phyloP scores from a whole-genome alignment of 2,888 invertebrate species.

The Ischnura elegans region DNA sequence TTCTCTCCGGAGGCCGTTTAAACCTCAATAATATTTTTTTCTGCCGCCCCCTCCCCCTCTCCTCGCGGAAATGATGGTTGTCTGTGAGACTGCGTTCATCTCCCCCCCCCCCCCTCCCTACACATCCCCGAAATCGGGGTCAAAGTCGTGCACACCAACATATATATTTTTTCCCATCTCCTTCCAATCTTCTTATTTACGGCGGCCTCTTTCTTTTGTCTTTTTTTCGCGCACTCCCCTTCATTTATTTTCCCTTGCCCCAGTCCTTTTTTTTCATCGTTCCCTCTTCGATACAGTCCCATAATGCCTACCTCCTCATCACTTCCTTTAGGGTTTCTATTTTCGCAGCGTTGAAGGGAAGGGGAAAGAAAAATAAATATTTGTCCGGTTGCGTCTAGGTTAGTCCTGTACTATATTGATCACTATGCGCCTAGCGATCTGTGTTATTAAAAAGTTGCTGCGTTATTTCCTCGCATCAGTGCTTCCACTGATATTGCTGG shows the following conservation, averaged over 20 bases:
- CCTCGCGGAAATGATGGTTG: not conserved
- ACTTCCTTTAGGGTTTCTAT: too few relatives aligned
- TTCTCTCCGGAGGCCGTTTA: not conserved
- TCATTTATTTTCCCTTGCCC: too few relatives aligned
- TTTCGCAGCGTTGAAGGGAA: too few relatives aligned
- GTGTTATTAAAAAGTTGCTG: too few relatives aligned
- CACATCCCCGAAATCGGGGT: conserved; percentile 23
- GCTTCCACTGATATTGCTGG: too few relatives aligned
- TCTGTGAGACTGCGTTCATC: not conserved
- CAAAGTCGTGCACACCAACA: conserved; percentile 35
- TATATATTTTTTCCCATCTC: too few relatives aligned
- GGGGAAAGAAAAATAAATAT: too few relatives aligned
- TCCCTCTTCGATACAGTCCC: not conserved
- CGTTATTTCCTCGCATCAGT: too few relatives aligned
- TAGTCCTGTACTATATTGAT: too few relatives aligned
- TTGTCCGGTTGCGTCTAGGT: too few relatives aligned
- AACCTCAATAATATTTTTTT: conserved; percentile 22
- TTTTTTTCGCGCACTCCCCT: too few relatives aligned
- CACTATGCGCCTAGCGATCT: too few relatives aligned
- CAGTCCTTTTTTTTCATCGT: not conserved
- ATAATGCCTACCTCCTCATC: not conserved
- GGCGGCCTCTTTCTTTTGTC: not conserved
- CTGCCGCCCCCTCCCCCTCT: not conserved
- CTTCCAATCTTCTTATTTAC: not conserved
- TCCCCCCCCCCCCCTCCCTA: not conserved